phyloP scores from a whole-genome alignment of 2,888 invertebrate genomes.

The Pseudococcus viburni region DNA sequence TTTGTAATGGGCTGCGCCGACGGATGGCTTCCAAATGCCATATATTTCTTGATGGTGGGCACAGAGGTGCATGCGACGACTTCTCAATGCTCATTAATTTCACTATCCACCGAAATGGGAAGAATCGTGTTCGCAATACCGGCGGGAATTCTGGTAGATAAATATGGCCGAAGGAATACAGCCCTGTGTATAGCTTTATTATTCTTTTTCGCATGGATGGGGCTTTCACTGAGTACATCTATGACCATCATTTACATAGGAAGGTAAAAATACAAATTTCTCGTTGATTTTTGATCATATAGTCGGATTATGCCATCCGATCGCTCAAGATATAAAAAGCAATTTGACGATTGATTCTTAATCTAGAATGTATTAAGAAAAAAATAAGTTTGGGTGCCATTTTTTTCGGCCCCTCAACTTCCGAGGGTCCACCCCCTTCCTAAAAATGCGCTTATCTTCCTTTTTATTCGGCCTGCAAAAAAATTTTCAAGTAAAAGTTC shows the following conservation, averaged over 20 bases:
- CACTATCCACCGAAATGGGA: constrained; percentile 6
- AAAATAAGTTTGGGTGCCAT: too few relatives aligned
- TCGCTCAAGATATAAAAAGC: too few relatives aligned
- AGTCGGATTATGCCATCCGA: too few relatives aligned
- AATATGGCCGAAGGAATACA: constrained; percentile 56
- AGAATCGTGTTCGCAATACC: constrained; percentile 56
- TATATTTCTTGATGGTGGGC: not conserved
- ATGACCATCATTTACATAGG: not conserved
- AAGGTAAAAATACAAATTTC: not conserved
- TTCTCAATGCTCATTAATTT: constrained; percentile 23
- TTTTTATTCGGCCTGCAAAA: too few relatives aligned
- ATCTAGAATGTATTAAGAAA: too few relatives aligned
- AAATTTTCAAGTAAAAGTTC: too few relatives aligned
- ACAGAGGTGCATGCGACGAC: not conserved
- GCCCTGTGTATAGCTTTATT: not conserved
- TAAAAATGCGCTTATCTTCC: too few relatives aligned
- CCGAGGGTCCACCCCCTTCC: too few relatives aligned
- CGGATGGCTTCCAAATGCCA: constrained; percentile 29
- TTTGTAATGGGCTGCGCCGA: constrained; percentile 28
- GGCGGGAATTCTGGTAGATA: constrained; percentile 35
- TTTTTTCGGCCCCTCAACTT: too few relatives aligned
- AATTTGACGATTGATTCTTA: too few relatives aligned
- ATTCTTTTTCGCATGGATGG: not conserved
- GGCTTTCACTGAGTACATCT: not conserved
- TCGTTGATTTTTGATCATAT: too few relatives aligned